phyloP scores from a whole-genome alignment of 2,113 vertebrate genomes.

The Probosciger aterrimus region DNA sequence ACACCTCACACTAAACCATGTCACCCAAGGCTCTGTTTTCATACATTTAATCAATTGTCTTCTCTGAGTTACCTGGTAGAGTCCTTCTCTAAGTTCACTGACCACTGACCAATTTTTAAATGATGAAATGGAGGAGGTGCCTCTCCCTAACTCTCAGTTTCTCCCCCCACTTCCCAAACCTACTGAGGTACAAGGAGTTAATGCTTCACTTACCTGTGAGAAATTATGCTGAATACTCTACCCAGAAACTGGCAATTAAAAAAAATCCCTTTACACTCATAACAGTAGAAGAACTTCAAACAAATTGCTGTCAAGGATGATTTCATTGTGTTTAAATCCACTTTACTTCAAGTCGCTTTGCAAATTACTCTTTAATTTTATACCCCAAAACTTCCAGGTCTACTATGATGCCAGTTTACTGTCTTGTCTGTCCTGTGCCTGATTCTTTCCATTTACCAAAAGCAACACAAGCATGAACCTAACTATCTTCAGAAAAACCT shows the following conservation, averaged over 20 bases:
- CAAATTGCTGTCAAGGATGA: slow-evolving; percentile 47
- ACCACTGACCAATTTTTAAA: not conserved
- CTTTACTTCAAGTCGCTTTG: slow-evolving; percentile 28
- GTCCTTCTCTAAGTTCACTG: not conserved
- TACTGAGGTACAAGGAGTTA: not conserved
- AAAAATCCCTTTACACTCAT: slow-evolving; percentile 60
- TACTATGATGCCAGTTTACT: not conserved
- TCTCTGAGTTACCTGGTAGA: not conserved
- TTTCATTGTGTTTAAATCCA: slow-evolving; percentile 44
- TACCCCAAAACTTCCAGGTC: not conserved
- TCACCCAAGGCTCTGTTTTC: not conserved
- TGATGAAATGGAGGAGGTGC: not conserved
- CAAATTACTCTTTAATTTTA: slow-evolving; percentile 52
- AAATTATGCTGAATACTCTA: slow-evolving; percentile 5
- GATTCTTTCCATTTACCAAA: not conserved
- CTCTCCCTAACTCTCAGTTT: not conserved
- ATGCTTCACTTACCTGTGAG: slow-evolving; percentile 35
- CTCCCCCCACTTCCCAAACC: not conserved
- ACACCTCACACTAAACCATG: not conserved
- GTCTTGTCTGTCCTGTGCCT: not conserved
- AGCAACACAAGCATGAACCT: not conserved
- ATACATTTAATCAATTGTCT: not conserved
- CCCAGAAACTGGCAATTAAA: slow-evolving; percentile 39
- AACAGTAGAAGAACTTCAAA: slow-evolving; percentile 53
- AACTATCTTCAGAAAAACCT: not conserved